Conservation (phyloP, 2,888 invertebrate genomes). For the Brachynemurus nebulosus region DNA sequence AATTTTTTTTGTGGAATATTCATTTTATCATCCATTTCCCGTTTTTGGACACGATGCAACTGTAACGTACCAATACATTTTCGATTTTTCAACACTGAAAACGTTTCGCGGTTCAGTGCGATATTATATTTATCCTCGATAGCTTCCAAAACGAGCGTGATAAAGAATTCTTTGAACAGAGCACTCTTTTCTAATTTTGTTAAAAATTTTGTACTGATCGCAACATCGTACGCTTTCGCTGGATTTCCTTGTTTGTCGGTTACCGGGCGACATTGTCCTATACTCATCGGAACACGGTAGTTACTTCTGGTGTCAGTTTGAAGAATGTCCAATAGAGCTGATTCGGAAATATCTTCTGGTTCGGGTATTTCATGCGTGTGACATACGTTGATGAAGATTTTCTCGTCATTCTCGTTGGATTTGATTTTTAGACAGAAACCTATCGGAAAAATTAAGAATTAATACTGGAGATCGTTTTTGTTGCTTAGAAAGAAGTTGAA, state of each 20-base stretch:
- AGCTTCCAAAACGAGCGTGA: slow-evolving; percentile 67
- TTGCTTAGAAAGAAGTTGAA: neutral
- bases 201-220: slow-evolving; percentile 65
- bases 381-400: slow-evolving; percentile 79
- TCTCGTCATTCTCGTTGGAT: slow-evolving; percentile 45
- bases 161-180: slow-evolving; percentile 63
- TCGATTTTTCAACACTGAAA: slow-evolving; percentile 54
- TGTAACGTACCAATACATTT: slow-evolving; percentile 61
- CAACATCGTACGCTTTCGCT: slow-evolving; percentile 69
- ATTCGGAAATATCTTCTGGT: slow-evolving; percentile 55
- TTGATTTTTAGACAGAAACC: slow-evolving; percentile 69
- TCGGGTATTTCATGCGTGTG: slow-evolving; percentile 61
- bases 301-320: slow-evolving; percentile 51
- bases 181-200: slow-evolving; percentile 55
- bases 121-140: slow-evolving; percentile 65
- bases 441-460: slow-evolving; percentile 29
- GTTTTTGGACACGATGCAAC: slow-evolving; percentile 58
- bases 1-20: slow-evolving; percentile 28
- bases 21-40: slow-evolving; percentile 40
- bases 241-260: slow-evolving; percentile 60
- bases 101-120: slow-evolving; percentile 48
- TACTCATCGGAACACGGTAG: slow-evolving; percentile 80
- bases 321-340: slow-evolving; percentile 53
- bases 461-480: no score
- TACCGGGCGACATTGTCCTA: slow-evolving; percentile 67